phyloP scores from a whole-genome alignment of 2,888 invertebrate species.

The Gnatocerus cornutus region DNA sequence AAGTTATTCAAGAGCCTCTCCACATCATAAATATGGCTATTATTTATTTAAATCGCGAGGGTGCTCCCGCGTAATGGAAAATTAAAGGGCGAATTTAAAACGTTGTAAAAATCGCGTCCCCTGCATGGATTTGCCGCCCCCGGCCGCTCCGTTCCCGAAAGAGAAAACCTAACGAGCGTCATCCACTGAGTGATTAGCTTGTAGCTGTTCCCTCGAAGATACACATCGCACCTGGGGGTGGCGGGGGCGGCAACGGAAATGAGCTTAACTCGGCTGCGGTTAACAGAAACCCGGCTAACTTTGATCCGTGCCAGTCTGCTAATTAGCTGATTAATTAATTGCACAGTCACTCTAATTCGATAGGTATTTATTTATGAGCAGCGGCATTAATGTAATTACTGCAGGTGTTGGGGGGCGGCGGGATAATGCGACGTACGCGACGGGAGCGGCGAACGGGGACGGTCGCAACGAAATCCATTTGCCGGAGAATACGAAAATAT shows the following conservation, averaged over 20 bases:
- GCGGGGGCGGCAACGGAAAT: constrained; percentile 34
- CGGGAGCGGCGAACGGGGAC: not conserved
- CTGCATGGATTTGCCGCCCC: constrained; percentile 34
- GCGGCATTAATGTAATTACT: constrained; percentile 69
- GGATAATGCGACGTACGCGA: constrained; percentile 31
- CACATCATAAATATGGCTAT: constrained; percentile 66
- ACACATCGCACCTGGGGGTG: constrained; percentile 41
- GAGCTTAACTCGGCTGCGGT: constrained; percentile 47
- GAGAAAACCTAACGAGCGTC: constrained; percentile 15
- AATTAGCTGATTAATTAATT: constrained; percentile 72
- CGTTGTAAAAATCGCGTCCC: constrained; percentile 59
- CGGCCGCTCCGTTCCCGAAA: not conserved
- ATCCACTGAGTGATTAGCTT: constrained; percentile 32
- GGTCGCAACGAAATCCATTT: constrained; percentile 36
- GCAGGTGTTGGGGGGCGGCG: constrained; percentile 63
- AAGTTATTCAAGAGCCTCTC: constrained; percentile 63
- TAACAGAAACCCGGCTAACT: constrained; percentile 57
- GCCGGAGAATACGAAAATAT: constrained; percentile 46
- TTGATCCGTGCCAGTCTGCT: constrained; percentile 69
- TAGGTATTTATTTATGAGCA: constrained; percentile 70
- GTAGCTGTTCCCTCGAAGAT: constrained; percentile 24
- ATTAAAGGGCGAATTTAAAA: constrained; percentile 64
- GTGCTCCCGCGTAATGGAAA: constrained; percentile 58
- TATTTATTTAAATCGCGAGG: constrained; percentile 67
- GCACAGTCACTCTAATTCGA: constrained; percentile 70